Conservation (phyloP, 1,140 invertebrate genomes). For the Orchestia grillus region DNA sequence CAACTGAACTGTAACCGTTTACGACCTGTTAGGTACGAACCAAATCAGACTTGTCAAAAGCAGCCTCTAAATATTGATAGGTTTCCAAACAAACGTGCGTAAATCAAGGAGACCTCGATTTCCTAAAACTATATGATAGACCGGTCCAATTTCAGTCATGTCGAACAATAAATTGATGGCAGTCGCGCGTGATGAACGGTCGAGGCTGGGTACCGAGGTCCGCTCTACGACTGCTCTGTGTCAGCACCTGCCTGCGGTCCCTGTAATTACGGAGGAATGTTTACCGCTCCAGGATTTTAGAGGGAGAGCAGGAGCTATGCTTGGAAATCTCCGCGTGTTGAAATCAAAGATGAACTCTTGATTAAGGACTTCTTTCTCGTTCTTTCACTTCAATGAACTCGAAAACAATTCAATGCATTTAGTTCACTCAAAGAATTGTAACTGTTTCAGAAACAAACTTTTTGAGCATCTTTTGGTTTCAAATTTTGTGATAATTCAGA, state of each 20-base stretch:
- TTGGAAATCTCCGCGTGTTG: neutral
- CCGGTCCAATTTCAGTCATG: neutral
- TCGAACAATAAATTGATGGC: slow-evolving; percentile 39
- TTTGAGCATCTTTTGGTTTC: no score
- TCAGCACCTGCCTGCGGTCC: neutral
- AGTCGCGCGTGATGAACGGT: neutral
- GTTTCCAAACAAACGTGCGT: neutral
- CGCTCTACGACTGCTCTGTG: neutral
- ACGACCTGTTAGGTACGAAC: neutral
- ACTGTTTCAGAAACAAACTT: no score
- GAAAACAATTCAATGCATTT: no score
- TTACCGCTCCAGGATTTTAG: neutral
- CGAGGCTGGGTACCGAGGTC: neutral
- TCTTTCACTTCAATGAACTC: no score
- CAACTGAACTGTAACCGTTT: neutral
- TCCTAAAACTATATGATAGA: slow-evolving; percentile 17
- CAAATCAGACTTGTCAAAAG: neutral
- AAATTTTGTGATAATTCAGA: no score
- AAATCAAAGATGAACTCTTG: neutral
- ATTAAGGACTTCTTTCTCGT: no score
- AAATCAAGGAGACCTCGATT: slow-evolving; percentile 22
- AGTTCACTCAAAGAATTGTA: no score
- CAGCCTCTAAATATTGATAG: neutral
- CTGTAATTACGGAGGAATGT: neutral
- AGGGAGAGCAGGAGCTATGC: neutral